A percentile compares a stretch with the other conserved stretches of the same genome.
These are phyloP conservation scores for Plutella xylostella DNA, from an alignment of 2,888 invertebrate species.

Conservation along the genomic window DNA sequence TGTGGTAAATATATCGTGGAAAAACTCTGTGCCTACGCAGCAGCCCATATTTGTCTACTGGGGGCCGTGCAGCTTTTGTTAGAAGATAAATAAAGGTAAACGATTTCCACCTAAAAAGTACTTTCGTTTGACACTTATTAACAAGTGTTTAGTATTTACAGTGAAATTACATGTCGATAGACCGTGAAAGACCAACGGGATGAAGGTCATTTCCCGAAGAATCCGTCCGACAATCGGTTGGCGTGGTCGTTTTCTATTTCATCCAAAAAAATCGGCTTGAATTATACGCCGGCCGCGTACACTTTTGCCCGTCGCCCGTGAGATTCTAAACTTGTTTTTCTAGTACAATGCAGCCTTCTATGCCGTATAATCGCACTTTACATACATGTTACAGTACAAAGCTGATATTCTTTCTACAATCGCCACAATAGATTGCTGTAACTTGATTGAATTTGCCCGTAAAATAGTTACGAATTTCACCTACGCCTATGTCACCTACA, in stretches of 20 bases:
- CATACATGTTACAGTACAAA: no score
- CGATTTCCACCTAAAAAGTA: slow-evolving; percentile 54
- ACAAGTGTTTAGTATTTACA: slow-evolving; percentile 61
- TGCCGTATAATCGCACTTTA: no score
- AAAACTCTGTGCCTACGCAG: slow-evolving; percentile 57
- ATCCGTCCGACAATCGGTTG: slow-evolving; percentile 33
- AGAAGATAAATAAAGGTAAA: slow-evolving; percentile 68
- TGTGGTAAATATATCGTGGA: slow-evolving; percentile 42
- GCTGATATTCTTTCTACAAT: no score
- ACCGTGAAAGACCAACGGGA: slow-evolving; percentile 27
- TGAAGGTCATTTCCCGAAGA: slow-evolving; percentile 47
- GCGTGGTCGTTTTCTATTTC: slow-evolving; percentile 59
- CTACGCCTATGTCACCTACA: no score
- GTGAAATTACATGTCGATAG: slow-evolving; percentile 42
- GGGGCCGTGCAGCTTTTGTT: slow-evolving; percentile 65
- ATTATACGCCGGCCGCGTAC: slow-evolving; percentile 40
- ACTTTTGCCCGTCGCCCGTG: no score
- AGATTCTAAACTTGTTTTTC: no score
- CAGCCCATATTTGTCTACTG: slow-evolving; percentile 57
- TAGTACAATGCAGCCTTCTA: no score
- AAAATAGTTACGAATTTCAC: no score
- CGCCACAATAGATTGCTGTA: no score
- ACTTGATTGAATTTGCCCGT: no score
- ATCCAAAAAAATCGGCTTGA: slow-evolving; percentile 39
- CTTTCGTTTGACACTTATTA: slow-evolving; percentile 63